phyloP scores from a whole-genome alignment of 2,888 invertebrate species.

The Caenorhabditis sp. region DNA sequence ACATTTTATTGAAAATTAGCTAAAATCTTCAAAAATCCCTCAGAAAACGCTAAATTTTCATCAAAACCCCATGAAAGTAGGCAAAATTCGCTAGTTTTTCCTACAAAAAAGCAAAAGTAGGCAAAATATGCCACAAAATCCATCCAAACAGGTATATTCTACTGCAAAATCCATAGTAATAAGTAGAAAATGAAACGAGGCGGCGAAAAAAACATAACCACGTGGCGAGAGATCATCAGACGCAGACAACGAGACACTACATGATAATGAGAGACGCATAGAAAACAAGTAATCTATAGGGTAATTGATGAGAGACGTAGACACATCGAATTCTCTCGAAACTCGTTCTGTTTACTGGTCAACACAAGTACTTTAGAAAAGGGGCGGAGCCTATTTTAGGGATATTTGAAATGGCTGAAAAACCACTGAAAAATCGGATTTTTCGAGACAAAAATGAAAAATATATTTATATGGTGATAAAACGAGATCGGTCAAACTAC shows the following conservation, averaged over 20 bases:
- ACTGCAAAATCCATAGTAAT: no score
- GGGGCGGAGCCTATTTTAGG: not conserved
- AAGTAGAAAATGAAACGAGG: conserved; percentile 1
- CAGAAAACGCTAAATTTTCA: no score
- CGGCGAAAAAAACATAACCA: conserved; percentile 14
- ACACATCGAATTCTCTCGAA: not conserved
- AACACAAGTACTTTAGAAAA: not conserved
- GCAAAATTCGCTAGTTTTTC: not conserved
- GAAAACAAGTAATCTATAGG: not conserved
- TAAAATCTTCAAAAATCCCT: no score
- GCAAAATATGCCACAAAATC: not conserved
- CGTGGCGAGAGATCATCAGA: conserved; percentile 9
- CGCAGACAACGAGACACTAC: not conserved
- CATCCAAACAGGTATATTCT: no score
- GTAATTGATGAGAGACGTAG: not conserved
- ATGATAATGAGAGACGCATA: conserved; percentile 12
- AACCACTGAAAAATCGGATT: not conserved
- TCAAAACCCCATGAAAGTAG: not conserved
- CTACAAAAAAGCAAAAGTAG: not conserved
- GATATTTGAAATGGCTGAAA: not conserved
- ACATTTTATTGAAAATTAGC: no score
- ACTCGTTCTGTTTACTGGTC: not conserved
- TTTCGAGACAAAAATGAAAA: not conserved
- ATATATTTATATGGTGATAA: not conserved
- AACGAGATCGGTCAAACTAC: not conserved